Conservation (phyloP, 2,888 invertebrate genomes). For the Argyresthia goedartella region DNA sequence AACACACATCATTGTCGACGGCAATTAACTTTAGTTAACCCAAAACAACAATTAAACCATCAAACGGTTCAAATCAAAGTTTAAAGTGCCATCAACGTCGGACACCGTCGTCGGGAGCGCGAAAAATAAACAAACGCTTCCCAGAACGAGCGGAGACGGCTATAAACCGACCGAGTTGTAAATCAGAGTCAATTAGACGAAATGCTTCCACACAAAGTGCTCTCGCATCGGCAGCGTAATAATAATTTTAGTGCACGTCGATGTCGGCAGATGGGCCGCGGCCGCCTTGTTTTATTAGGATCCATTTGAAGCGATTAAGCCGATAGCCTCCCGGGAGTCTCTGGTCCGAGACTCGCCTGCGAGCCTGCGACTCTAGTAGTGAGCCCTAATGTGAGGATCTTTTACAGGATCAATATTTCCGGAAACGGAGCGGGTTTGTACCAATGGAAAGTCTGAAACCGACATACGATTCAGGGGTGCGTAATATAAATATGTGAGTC, state of each 20-base stretch:
- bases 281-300: not conserved
- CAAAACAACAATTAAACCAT: slow-evolving; percentile 1
- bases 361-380: too few species aligned
- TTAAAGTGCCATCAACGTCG: slow-evolving; percentile 3
- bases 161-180: slow-evolving; percentile 46
- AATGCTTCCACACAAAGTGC: slow-evolving; percentile 20
- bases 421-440: too few species aligned
- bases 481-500: too few species aligned
- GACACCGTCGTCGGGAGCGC: slow-evolving; percentile 3
- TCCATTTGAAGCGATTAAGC: not conserved
- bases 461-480: too few species aligned
- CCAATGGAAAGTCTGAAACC: too few species aligned
- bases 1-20: not conserved
- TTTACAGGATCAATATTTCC: too few species aligned
- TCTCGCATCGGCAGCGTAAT: not conserved
- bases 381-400: too few species aligned
- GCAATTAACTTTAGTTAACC: not conserved
- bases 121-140: slow-evolving; percentile 12
- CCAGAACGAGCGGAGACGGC: slow-evolving; percentile 13
- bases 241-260: not conserved
- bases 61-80: slow-evolving; percentile 1
- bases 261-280: not conserved
- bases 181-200: slow-evolving; percentile 51
- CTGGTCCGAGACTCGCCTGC: too few species aligned
- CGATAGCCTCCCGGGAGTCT: not conserved